A percentile compares a stretch with the other conserved stretches of the same genome.
Evolutionary conservation across 2,797 vertebrate genomes (phyloP).

Genomic region (Rhadinocentrus ornatus): DNA sequence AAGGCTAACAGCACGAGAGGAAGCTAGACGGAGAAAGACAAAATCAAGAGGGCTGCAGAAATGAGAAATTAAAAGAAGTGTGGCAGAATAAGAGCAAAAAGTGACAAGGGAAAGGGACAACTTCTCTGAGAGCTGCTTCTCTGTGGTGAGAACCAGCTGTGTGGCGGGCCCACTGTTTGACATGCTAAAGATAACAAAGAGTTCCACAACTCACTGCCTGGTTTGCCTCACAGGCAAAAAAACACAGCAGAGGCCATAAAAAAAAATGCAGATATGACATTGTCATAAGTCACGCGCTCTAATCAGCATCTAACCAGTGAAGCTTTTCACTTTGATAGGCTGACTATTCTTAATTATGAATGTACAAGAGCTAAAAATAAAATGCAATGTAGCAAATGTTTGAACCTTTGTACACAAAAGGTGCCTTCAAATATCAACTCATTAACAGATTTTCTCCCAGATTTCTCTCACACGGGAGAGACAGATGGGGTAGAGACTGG

Average conservation of each 20-base stretch:
- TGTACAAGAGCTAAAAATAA: conserved; percentile 9
- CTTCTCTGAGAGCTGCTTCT: conserved; percentile 44
- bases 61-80: conserved; percentile 12
- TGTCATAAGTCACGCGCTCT: conserved; percentile 15
- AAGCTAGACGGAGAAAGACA: conserved; percentile 38
- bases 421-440: conserved; percentile 38
- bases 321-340: not conserved
- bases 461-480: conserved; percentile 23
- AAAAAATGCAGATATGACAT: conserved; percentile 30
- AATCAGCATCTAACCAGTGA: not conserved
- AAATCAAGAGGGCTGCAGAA: conserved; percentile 19
- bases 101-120: conserved; percentile 29
- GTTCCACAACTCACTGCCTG: conserved; percentile 30
- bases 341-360: conserved; percentile 15
- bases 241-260: conserved; percentile 37
- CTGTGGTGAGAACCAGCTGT: conserved; percentile 66
- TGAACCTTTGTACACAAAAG: conserved; percentile 14
- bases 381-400: conserved; percentile 6
- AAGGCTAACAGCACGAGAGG: conserved; percentile 50
- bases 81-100: conserved; percentile 6
- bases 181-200: conserved; percentile 68
- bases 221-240: conserved; percentile 42
- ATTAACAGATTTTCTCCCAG: conserved; percentile 39
- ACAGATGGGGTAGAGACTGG: conserved; percentile 58
- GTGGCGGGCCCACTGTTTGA: conserved; percentile 61